Evolutionary conservation across 2,888 invertebrate genomes (phyloP).

Genomic region (Acanthosepion esculentum): DNA sequence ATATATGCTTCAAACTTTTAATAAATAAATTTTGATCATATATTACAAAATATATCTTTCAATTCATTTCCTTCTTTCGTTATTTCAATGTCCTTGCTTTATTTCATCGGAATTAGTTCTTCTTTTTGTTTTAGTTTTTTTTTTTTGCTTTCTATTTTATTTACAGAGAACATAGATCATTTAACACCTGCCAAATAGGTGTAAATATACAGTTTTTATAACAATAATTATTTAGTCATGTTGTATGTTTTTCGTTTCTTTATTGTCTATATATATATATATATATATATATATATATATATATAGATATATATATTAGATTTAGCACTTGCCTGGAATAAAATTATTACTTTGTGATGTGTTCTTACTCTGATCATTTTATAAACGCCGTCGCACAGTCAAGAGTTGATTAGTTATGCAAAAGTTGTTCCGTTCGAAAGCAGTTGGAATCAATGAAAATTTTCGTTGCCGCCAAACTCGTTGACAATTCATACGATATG

Average conservation of each 20-base stretch:
- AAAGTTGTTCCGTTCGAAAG: too few relatives aligned
- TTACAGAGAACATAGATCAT: neutral
- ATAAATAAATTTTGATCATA: constrained; percentile 21
- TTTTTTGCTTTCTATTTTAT: neutral
- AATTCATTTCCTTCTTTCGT: neutral
- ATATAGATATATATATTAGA: neutral
- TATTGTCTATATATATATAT: neutral
- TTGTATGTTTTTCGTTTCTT: neutral
- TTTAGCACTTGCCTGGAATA: neutral
- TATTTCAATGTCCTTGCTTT: neutral
- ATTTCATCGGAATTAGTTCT: neutral
- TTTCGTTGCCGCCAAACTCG: too few relatives aligned
- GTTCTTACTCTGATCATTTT: too few relatives aligned
- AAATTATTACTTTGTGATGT: too few relatives aligned
- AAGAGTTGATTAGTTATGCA: too few relatives aligned
- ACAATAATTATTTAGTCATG: neutral
- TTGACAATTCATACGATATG: too few relatives aligned
- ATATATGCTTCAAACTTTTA: constrained; percentile 1
- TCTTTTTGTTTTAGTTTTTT: neutral
- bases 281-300: neutral
- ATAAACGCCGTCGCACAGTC: too few relatives aligned
- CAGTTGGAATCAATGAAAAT: too few relatives aligned
- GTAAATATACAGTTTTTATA: neutral
- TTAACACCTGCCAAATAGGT: neutral
- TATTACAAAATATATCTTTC: constrained; percentile 34